These are phyloP conservation scores for Calliphora vomitoria DNA, from an alignment of 2,888 invertebrate genomes.

Conservation along the genomic window DNA sequence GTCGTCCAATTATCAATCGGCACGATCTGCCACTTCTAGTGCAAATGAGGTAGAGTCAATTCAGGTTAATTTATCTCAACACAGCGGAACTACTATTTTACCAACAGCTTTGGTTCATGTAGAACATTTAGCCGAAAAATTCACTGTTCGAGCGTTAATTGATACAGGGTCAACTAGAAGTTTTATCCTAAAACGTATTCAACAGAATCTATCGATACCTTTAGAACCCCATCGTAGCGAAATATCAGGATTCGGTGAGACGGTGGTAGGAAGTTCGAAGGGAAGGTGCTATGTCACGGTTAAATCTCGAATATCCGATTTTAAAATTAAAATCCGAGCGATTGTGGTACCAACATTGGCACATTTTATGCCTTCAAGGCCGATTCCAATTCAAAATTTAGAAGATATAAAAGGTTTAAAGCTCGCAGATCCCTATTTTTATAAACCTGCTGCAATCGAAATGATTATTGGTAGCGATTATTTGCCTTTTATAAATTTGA, in stretches of 20 bases:
- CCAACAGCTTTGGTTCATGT: neutral
- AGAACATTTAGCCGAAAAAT: constrained; percentile 21
- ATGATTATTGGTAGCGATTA: too few species aligned
- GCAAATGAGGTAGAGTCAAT: neutral
- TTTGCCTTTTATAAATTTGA: constrained; percentile 13
- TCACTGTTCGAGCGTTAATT: constrained; percentile 21
- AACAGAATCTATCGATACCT: neutral
- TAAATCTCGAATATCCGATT: neutral
- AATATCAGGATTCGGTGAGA: neutral
- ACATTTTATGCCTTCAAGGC: neutral
- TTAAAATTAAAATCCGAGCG: neutral
- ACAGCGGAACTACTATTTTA: neutral
- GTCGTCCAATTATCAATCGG: neutral
- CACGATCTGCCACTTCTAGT: neutral
- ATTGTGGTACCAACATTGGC: neutral
- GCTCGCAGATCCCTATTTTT: neutral
- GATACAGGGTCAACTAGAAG: constrained; percentile 34
- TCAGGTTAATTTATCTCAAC: neutral
- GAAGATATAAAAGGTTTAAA: too few species aligned
- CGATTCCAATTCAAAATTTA: neutral
- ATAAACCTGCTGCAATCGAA: neutral
- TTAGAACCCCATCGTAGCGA: neutral
- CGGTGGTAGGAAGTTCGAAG: neutral
- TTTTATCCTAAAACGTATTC: constrained; percentile 8
- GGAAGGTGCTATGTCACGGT: neutral